phyloP scores from a whole-genome alignment of 2,888 invertebrate genomes.

The Nomada flava region DNA sequence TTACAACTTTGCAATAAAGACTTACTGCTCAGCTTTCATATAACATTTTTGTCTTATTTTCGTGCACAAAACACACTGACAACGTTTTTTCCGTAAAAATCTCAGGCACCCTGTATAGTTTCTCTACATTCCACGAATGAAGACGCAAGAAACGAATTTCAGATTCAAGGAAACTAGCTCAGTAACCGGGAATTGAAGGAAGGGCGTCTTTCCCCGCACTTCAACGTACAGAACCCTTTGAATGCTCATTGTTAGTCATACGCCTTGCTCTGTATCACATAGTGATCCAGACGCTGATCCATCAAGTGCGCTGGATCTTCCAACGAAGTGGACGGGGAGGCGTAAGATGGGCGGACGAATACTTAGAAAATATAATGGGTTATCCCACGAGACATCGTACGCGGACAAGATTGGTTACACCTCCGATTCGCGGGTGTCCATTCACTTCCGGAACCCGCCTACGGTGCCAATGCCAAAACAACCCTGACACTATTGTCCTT shows the following conservation, averaged over 20 bases:
- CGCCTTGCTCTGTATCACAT: slow-evolving; percentile 33
- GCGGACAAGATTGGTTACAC: slow-evolving; percentile 64
- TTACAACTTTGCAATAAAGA: too few relatives aligned
- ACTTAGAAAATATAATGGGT: slow-evolving; percentile 60
- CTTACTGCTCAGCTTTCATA: too few relatives aligned
- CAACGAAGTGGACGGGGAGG: slow-evolving; percentile 10
- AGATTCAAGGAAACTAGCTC: background rate
- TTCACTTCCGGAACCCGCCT: slow-evolving; percentile 78
- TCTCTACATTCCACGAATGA: too few relatives aligned
- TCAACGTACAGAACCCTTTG: slow-evolving; percentile 21
- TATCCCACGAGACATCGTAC: slow-evolving; percentile 56
- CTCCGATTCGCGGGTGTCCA: slow-evolving; percentile 74
- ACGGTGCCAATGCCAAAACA: slow-evolving; percentile 80
- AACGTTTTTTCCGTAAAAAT: too few relatives aligned
- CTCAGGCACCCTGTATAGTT: too few relatives aligned
- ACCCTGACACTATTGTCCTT: slow-evolving; percentile 69
- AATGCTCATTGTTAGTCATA: background rate
- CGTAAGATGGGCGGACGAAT: slow-evolving; percentile 37
- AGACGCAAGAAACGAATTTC: too few relatives aligned
- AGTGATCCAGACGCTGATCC: slow-evolving; percentile 67
- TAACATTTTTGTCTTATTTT: too few relatives aligned
- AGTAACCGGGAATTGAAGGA: background rate
- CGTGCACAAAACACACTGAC: too few relatives aligned
- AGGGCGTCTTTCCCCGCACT: background rate
- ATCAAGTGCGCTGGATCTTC: slow-evolving; percentile 63